These are phyloP conservation scores for Lepidonotus clava DNA, from an alignment of 2,888 invertebrate species.

Conservation along the genomic window DNA sequence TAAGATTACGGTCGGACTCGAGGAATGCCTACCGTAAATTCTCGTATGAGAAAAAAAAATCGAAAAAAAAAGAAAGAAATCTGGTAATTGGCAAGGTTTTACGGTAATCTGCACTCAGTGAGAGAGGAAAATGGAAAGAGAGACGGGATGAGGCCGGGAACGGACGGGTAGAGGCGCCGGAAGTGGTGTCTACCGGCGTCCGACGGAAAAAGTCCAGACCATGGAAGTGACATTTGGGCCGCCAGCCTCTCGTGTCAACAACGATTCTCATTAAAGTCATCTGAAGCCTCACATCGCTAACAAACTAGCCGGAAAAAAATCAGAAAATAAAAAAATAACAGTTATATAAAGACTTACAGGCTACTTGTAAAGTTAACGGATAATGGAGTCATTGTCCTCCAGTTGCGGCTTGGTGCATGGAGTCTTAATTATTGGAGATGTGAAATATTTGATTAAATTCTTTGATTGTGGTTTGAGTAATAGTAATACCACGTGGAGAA, in stretches of 20 bases:
- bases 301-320: not conserved
- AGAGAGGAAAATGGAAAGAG: too few species aligned
- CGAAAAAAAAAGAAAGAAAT: too few species aligned
- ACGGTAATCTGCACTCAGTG: too few species aligned
- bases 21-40: too few species aligned
- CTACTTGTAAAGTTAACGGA: not conserved
- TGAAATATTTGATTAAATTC: not conserved
- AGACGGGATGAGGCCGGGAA: too few species aligned
- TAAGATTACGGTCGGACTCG: too few species aligned
- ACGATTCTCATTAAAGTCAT: slow-evolving; percentile 20
- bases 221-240: slow-evolving; percentile 18
- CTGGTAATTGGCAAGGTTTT: too few species aligned
- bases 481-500: too few species aligned
- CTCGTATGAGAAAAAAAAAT: too few species aligned
- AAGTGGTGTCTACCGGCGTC: slow-evolving; percentile 13
- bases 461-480: not conserved
- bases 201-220: slow-evolving; percentile 28
- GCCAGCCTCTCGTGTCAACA: slow-evolving; percentile 23
- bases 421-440: not conserved
- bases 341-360: not conserved
- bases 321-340: not conserved
- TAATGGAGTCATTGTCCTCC: not conserved
- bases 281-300: not conserved
- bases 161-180: not conserved
- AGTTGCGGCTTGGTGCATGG: not conserved